Percentiles rank a stretch among this genome's conserved stretches.
Evolutionary conservation across 2,888 invertebrate species (phyloP).

Genomic region (Leucozona laternaria): DNA sequence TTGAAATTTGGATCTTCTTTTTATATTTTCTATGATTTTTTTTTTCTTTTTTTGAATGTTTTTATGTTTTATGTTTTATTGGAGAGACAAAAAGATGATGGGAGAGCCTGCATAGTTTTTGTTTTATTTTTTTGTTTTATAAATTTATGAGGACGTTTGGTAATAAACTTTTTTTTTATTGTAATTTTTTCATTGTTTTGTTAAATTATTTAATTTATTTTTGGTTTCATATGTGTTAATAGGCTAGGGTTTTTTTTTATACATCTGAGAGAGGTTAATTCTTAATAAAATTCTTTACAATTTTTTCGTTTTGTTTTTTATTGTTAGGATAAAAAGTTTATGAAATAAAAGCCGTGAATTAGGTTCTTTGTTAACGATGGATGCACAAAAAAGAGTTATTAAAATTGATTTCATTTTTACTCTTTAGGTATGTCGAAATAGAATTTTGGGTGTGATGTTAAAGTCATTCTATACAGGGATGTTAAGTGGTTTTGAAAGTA

Average conservation of each 20-base stretch:
- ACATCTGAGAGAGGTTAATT: background rate
- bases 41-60: conserved; percentile 37
- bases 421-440: background rate
- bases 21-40: conserved; percentile 47
- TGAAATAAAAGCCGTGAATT: background rate
- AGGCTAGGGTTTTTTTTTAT: conserved; percentile 1
- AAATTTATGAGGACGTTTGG: conserved; percentile 35
- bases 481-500: conserved; percentile 7
- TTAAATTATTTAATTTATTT: conserved; percentile 43
- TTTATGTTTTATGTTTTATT: conserved; percentile 50
- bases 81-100: conserved; percentile 20
- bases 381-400: background rate
- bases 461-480: background rate
- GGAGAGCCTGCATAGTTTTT: conserved; percentile 30
- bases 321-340: background rate
- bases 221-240: conserved; percentile 3
- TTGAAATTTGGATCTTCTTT: conserved; percentile 48
- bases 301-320: conserved; percentile 10
- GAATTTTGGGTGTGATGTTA: background rate
- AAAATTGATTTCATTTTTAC: background rate
- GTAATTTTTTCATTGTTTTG: conserved; percentile 21
- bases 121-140: background rate
- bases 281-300: conserved; percentile 10
- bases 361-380: background rate
- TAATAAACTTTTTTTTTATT: conserved; percentile 42